These are phyloP conservation scores for Ctenodactylus gundi DNA, from an alignment of 2,113 vertebrate species.

Conservation along the genomic window DNA sequence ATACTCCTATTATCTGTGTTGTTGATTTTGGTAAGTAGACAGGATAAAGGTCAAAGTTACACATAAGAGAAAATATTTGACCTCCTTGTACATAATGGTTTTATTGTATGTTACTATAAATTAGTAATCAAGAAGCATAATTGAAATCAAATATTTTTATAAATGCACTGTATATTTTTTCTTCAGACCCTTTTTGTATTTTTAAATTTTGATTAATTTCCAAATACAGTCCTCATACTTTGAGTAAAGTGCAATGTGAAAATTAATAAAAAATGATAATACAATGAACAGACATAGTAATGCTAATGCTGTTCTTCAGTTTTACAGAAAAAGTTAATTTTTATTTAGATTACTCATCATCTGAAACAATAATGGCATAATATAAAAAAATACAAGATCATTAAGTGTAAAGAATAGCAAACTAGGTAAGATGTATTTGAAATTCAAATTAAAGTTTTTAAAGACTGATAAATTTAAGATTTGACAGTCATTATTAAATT, in stretches of 20 bases:
- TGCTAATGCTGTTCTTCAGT: neutral
- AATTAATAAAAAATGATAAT: neutral
- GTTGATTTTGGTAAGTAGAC: neutral
- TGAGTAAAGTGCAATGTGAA: neutral
- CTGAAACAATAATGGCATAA: neutral
- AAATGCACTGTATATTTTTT: neutral
- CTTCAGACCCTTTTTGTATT: neutral
- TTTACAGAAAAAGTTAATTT: slow-evolving; percentile 4
- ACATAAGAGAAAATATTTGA: neutral
- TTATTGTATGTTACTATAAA: neutral
- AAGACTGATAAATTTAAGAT: neutral
- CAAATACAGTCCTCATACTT: neutral
- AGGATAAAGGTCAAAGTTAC: slow-evolving; percentile 37
- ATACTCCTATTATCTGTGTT: neutral
- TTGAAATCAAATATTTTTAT: neutral
- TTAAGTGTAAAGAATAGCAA: slow-evolving; percentile 8
- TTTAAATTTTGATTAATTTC: slow-evolving; percentile 27
- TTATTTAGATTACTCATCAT: neutral
- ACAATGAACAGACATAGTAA: neutral
- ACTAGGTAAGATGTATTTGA: neutral
- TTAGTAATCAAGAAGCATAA: neutral
- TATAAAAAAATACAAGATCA: neutral
- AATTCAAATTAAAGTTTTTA: slow-evolving; percentile 9
- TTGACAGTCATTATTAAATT: slow-evolving; percentile 13
- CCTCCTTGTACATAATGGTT: neutral